Evolutionary conservation across 2,797 vertebrate species (phyloP).

Genomic region (Sebastiscus albofasciatus): DNA sequence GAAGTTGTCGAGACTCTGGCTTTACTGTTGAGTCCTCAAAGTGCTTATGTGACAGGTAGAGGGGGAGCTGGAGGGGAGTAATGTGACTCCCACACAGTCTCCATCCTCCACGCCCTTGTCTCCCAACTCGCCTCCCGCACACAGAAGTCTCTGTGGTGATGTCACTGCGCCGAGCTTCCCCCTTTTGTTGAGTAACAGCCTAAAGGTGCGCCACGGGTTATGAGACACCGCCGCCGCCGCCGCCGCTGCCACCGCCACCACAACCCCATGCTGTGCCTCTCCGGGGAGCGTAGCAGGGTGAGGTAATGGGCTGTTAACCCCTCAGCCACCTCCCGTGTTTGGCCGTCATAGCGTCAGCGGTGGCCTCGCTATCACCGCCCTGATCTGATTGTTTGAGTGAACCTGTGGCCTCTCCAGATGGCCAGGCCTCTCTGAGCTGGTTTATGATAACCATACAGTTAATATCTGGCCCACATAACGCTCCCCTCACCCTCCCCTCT

Average conservation of each 20-base stretch:
- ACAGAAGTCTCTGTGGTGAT: slow-evolving; percentile 45
- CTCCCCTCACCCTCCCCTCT: neutral
- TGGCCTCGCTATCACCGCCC: slow-evolving; percentile 31
- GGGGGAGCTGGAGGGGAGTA: slow-evolving; percentile 70
- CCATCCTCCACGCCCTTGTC: slow-evolving; percentile 46
- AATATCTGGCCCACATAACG: slow-evolving; percentile 70
- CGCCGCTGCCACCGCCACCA: neutral
- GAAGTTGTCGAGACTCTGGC: slow-evolving; percentile 70
- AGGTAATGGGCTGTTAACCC: slow-evolving; percentile 72
- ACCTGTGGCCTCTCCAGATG: slow-evolving; percentile 64
- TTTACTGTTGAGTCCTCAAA: slow-evolving; percentile 74
- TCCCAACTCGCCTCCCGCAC: slow-evolving; percentile 25
- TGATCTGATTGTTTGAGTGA: slow-evolving; percentile 69
- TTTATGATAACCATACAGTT: slow-evolving; percentile 71
- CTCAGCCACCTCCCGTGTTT: slow-evolving; percentile 44
- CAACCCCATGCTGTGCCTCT: slow-evolving; percentile 25
- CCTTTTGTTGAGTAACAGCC: slow-evolving; percentile 63
- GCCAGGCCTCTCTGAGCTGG: slow-evolving; percentile 39
- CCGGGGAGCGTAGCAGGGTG: slow-evolving; percentile 35
- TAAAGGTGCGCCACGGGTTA: slow-evolving; percentile 62
- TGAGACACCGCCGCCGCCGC: slow-evolving; percentile 7
- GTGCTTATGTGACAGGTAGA: slow-evolving; percentile 74
- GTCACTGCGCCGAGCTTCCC: slow-evolving; percentile 52
- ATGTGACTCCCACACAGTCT: slow-evolving; percentile 64
- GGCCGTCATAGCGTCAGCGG: slow-evolving; percentile 18